These are phyloP conservation scores for Ammospiza nelsoni DNA, from an alignment of 2,113 vertebrate species.

Conservation along the genomic window DNA sequence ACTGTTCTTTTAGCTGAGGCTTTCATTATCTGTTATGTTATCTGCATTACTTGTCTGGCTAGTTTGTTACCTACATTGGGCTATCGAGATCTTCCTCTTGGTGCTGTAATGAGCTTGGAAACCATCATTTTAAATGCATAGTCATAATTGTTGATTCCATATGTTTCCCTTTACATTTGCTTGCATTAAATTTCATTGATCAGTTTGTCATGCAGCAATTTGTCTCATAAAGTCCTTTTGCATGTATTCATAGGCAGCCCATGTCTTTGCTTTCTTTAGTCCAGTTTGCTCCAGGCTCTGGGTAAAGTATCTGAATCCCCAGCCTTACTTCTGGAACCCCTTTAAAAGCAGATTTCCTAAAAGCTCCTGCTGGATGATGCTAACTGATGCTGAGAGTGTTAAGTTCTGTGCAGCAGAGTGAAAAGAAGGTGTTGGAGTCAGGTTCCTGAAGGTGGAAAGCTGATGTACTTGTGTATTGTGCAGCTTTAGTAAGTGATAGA, in stretches of 20 bases:
- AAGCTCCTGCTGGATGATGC: background rate
- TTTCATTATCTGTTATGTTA: background rate
- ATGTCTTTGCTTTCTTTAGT: background rate
- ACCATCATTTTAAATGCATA: background rate
- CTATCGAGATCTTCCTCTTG: background rate
- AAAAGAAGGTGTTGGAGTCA: background rate
- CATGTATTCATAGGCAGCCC: background rate
- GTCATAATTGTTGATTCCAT: background rate
- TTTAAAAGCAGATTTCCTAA: background rate
- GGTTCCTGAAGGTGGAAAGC: background rate
- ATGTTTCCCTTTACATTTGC: background rate
- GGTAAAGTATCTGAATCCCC: background rate
- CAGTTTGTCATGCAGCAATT: background rate
- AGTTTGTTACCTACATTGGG: background rate
- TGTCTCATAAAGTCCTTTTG: background rate
- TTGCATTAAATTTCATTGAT: background rate
- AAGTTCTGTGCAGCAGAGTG: background rate
- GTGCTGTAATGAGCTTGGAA: background rate
- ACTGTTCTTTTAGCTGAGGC: background rate
- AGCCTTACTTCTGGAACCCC: background rate
- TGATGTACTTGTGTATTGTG: background rate
- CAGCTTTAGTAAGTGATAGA: constrained; percentile 32
- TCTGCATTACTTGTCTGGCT: background rate
- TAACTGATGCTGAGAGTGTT: background rate
- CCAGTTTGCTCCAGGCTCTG: background rate